Evolutionary conservation across 2,888 invertebrate species (phyloP).

Genomic region (Ligdia adustata): DNA sequence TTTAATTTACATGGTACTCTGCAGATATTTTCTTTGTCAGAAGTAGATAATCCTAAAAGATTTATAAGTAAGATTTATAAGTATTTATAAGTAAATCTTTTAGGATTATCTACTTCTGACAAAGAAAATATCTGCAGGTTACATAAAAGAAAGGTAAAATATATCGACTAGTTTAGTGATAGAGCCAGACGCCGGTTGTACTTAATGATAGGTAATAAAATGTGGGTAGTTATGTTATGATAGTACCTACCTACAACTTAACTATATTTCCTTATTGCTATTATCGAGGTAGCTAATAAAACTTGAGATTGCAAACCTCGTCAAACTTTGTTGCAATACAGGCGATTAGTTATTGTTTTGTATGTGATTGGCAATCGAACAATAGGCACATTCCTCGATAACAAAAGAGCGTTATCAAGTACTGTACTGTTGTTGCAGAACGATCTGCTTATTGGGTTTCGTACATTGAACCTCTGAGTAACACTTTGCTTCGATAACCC

Average conservation of each 20-base stretch:
- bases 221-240: too few relatives aligned
- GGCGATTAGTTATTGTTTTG: conserved; percentile 37
- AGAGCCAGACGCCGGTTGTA: too few relatives aligned
- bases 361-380: conserved; percentile 36
- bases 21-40: neutral
- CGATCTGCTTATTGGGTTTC: conserved; percentile 48
- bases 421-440: conserved; percentile 47
- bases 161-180: too few relatives aligned
- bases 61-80: too few relatives aligned
- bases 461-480: conserved; percentile 54
- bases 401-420: conserved; percentile 67
- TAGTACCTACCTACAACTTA: neutral
- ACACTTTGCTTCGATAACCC: neutral
- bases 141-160: too few relatives aligned
- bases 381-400: conserved; percentile 49
- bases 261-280: conserved; percentile 27
- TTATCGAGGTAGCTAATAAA: conserved; percentile 16
- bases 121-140: too few relatives aligned
- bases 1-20: too few relatives aligned
- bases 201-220: too few relatives aligned
- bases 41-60: too few relatives aligned
- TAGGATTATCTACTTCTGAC: too few relatives aligned
- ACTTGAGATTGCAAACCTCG: conserved; percentile 32
- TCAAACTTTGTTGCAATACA: conserved; percentile 38
- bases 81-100: neutral